Conservation (phyloP, 2,888 invertebrate species). For the Plebejus melissa region DNA sequence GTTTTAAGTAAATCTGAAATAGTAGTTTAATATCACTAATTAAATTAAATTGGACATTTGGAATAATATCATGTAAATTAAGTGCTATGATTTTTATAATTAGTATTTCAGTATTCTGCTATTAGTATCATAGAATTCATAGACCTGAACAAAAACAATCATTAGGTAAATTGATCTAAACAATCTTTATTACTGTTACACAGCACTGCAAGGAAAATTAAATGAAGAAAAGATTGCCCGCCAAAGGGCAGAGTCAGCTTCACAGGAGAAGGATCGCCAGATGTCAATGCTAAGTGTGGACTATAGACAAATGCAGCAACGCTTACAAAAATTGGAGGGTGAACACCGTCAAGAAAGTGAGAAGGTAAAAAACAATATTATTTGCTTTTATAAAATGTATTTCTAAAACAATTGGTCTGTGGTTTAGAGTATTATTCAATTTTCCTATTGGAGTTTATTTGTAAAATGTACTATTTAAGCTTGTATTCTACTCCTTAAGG, state of each 20-base stretch:
- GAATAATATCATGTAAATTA: no score
- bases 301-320: slow-evolving; percentile 94
- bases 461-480: no score
- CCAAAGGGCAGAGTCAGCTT: slow-evolving; percentile 90
- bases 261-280: slow-evolving; percentile 95
- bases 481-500: no score
- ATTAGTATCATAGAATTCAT: not conserved
- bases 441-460: not conserved
- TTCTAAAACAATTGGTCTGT: not conserved
- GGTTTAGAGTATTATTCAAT: not conserved
- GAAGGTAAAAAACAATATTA: slow-evolving; percentile 72
- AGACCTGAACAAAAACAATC: no score
- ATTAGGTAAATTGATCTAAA: not conserved
- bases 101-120: not conserved
- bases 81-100: no score
- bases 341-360: slow-evolving; percentile 93
- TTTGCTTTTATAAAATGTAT: not conserved
- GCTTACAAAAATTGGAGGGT: slow-evolving; percentile 93
- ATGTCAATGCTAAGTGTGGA: slow-evolving; percentile 97
- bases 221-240: slow-evolving; percentile 93
- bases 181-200: slow-evolving; percentile 23
- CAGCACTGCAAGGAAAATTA: slow-evolving; percentile 93
- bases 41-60: no score
- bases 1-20: not conserved
- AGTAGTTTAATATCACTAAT: no score